Base-by-base conservation (phyloP, 2,888 invertebrate genomes). In the Drosophila pegasa region DNA sequence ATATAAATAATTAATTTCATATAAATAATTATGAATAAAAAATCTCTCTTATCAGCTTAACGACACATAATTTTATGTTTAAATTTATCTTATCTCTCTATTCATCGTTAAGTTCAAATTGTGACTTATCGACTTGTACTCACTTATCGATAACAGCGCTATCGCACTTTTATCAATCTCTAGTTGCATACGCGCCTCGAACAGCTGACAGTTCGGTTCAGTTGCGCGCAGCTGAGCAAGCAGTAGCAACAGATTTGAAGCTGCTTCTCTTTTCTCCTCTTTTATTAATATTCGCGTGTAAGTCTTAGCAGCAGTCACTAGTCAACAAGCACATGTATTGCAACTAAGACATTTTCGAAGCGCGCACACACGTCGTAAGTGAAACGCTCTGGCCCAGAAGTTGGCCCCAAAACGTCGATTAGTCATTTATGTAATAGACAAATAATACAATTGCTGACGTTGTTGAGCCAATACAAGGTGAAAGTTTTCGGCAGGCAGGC, bases 361-460 rank as follows among this genome's bases (percentile, higher is more conserved):
- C 12, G 38, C 27, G 41, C 37, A 40, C 6, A 40, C 5, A 45
- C 14, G 29, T 20, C 45, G 51, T 52, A 40, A 63, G 65, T 64
- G 47, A 67, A 77, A 67, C 50, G 31, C 18, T 22, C 62, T 40
- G 43, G 8, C 38, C 29, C 37, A 52, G 33, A 72, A 70, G 45
- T 35, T 43, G 16, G 33, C 40, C 27, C 31, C 16, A 33, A 8
- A 48, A 59, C 38, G 40, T 43, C 35, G 45, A 55, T 47, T 38
- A n/a, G n/a, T 33, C 37, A 62, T 77, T 77, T 77, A 77, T 75
- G 55, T 77, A 77, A 77, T 74, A 47, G 56, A 40, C 58, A 65
- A 60, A 52, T 57, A 57, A 54, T 41, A 52, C 62, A 57, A 56
- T 41, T 61, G 78, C 47, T 71, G 70, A 74, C 78, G 74, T 77